Evolutionary conservation across 2,113 vertebrate genomes (phyloP), one percentile per base, ranked within the genome.

Genomic region (Gobio gobio): DNA sequence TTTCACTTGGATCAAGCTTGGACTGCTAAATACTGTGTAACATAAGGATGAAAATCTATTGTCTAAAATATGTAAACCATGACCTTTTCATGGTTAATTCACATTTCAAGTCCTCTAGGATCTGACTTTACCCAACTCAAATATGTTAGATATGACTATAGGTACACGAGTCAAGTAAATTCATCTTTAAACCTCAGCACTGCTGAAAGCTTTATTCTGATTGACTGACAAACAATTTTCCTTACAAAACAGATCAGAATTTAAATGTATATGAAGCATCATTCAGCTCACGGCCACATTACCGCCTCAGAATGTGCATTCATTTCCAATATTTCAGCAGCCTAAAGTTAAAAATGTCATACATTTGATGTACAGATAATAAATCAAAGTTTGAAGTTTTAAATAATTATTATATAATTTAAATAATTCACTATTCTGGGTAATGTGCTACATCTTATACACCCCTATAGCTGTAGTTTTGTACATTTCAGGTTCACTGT

Each of bases 1-100:
- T 78, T 64, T 36, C 26, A 56, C 26, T 24, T 56, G 66, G 47
- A 83, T 43, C 29, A 56, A 58, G 81, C 49, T 56, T 72, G 49
- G 33, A 24, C 43, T 51, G 45, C 5, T 51, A 26, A 61, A 79
- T 79, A 24, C 3, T 24, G 10, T 10, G 13, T 2, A 63, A 63
- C 58, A 63, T 79, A 29, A 63, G 56, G 4, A 51, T 66, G 9
- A 51, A 66, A 33, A 33, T 49, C n/a, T 66, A 20, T 66, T 33
- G 9, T 29, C 9, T 49, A 26, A 47, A 49, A 66, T 49, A 33
- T 59, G 16, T 64, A 16, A 66, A 63, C 22, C 2, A 61, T 47
- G 78, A 47, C 59, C 13, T 64, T 51, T 43, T 49, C 45, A 4
- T 49, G 45, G 24, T 80, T 81, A 47, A 63, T 26, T 49, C 20